phyloP scores from a whole-genome alignment of 2,888 invertebrate genomes.

The Ennomos quercinarius region DNA sequence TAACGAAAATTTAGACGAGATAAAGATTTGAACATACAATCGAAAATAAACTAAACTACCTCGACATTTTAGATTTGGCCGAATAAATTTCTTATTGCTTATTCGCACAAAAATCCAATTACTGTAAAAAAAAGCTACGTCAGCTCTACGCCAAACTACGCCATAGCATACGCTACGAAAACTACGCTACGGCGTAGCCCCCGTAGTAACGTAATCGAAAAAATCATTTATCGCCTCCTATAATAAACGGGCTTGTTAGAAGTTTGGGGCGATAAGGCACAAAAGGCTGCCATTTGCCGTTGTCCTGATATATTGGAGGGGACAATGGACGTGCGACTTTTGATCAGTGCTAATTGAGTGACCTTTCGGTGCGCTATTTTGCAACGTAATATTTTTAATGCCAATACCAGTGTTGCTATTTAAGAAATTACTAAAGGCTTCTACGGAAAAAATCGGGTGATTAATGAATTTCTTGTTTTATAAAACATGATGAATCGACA shows the following conservation, averaged over 20 bases:
- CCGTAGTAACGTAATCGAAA: constrained; percentile 23
- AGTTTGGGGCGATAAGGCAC: constrained; percentile 36
- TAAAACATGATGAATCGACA: no score
- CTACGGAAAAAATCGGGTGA: no score
- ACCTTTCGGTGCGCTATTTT: background rate
- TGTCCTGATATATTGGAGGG: constrained; percentile 21
- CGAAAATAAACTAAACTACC: no score
- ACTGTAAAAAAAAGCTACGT: background rate
- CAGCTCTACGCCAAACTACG: constrained; percentile 9
- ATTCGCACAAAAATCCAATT: no score
- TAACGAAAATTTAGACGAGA: no score
- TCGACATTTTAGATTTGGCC: no score
- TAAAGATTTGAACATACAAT: no score
- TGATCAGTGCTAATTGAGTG: constrained; percentile 28
- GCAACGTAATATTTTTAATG: no score
- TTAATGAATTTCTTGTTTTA: no score
- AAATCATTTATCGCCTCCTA: constrained; percentile 28
- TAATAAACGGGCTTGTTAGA: constrained; percentile 35
- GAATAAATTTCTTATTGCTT: no score
- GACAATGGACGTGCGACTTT: constrained; percentile 18
- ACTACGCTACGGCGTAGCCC: constrained; percentile 23
- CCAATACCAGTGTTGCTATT: no score
- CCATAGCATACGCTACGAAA: constrained; percentile 12
- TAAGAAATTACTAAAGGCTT: no score
- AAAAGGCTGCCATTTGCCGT: constrained; percentile 29